Base-by-base conservation (phyloP, 2,888 invertebrate genomes). In the Apamea anceps region DNA sequence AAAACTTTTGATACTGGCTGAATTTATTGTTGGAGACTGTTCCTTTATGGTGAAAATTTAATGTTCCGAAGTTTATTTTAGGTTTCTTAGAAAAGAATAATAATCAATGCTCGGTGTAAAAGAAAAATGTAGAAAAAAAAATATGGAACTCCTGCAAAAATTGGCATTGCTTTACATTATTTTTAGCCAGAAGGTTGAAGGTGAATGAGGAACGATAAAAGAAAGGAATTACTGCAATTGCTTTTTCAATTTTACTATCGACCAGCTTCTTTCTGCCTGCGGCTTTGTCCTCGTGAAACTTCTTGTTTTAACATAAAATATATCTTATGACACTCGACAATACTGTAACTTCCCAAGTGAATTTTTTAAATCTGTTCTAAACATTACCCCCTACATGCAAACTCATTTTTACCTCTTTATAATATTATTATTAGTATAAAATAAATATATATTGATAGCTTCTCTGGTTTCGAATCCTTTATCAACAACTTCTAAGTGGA, bases 11-110 rank as follows among this genome's bases (percentile, higher is more conserved):
- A 77, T 88, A 25, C 57, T 63, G 42, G 54, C 62, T 75, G 57
- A 73, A 81, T 88, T 85, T 81, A 86, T 88, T 79, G 82, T 77
- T 72, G 37, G 28, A 57, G 57, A 66, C 72, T 37, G 74, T 63
- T 74, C 73, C 37, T 82, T 66, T 71, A 72, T 57, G 71, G 70
- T 28, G 48, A 63, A 63, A 82, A 60, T 82, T 65, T 28, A 0
- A 71, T 42, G 57, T 73, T 71, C 0, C 2, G 25, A 60, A 37
- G 32, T 60, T 70, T 57, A 54, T 82, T 63, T 67, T 57, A 54
- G 28, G 57, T 28, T 37, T 48, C n/a, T 57, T 42, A 1, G n/a
- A 60, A 68, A 68, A 28, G 18, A 70, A 70, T 68, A 32, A 3
- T 32, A 13, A 42, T 67, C 42, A n/a, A 42, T 67, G 10, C 25